Base-by-base conservation (phyloP, 2,113 vertebrate genomes). In the pig (Sus scrofa) region DNA sequence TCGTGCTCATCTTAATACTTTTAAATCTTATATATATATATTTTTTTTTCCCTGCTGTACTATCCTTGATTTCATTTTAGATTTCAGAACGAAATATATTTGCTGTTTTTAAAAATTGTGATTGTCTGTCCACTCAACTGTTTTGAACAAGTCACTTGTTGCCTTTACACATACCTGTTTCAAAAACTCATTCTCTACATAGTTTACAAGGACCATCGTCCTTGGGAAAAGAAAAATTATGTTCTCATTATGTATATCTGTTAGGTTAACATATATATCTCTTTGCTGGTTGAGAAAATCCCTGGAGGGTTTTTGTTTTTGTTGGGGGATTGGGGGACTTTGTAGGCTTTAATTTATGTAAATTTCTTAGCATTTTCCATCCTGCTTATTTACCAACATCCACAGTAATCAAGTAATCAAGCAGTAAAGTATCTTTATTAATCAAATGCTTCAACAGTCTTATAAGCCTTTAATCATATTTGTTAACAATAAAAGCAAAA, bases 401-500 rank as follows among this genome's bases (percentile, higher is more conserved):
- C 79, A 30, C 14, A 37, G 44, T 65, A 65, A 16, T 50, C 27
- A 7, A 93, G 30, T 62, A 67, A 20, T 52, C 24, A 7, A 92
- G 27, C 60, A 26, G 10, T 63, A n/a, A 71, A 60, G 13, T 85
- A 16, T 54, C 39, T 94, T 74, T 44, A 65, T 83, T 83, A 91
- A 89, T 78, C n/a, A 79, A 56, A 87, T 16, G n/a, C 34, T 68
- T 89, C 12, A 79, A 50, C 6, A 24, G 78, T 91, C 81, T 70
- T 93, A 7, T 3, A 75, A 52, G 5, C 18, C 37, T 86, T 54
- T 86, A 89, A 94, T 94, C n/a, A 52, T 86, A 79, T 86, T 95
- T 94, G 5, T 92, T 85, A 84, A 75, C 70, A 54, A 85, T 92
- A 81, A 67, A 67, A 78, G 27, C 70, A 86, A 54, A 92, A 44